These are phyloP conservation scores for Boloria euphrosyne DNA, from an alignment of 2,888 invertebrate genomes.

Conservation along the genomic window DNA sequence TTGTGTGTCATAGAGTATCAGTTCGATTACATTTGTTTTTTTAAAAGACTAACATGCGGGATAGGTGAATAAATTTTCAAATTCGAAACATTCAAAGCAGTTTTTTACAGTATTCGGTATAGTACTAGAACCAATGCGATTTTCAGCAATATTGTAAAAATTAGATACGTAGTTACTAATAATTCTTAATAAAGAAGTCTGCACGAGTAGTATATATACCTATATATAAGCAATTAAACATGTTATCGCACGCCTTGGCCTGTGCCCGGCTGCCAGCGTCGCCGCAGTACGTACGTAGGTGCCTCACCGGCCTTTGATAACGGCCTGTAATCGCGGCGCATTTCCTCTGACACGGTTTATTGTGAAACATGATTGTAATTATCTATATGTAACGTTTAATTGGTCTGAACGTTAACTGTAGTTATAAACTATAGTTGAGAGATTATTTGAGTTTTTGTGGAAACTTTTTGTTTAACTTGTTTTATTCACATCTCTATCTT, in stretches of 20 bases:
- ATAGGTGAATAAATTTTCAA: too few species aligned
- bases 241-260: conserved; percentile 26
- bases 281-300: conserved; percentile 15
- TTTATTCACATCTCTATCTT: too few species aligned
- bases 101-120: too few species aligned
- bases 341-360: conserved; percentile 24
- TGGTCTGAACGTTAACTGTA: background rate
- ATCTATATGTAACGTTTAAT: background rate
- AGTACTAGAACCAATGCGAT: too few species aligned
- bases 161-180: background rate
- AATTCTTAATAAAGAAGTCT: background rate
- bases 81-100: too few species aligned
- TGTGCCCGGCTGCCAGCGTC: conserved; percentile 4
- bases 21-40: too few species aligned
- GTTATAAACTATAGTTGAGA: too few species aligned
- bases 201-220: background rate
- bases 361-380: conserved; percentile 17
- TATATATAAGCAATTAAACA: background rate
- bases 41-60: too few species aligned
- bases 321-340: conserved; percentile 21
- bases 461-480: too few species aligned
- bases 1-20: too few species aligned
- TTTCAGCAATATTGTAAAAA: too few species aligned
- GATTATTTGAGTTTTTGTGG: too few species aligned
- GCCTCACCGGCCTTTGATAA: conserved; percentile 30